Percentiles rank a stretch among this genome's conserved stretches.
Evolutionary conservation across 1,140 invertebrate species (phyloP).

Genomic region (Hesperophylax magnus): DNA sequence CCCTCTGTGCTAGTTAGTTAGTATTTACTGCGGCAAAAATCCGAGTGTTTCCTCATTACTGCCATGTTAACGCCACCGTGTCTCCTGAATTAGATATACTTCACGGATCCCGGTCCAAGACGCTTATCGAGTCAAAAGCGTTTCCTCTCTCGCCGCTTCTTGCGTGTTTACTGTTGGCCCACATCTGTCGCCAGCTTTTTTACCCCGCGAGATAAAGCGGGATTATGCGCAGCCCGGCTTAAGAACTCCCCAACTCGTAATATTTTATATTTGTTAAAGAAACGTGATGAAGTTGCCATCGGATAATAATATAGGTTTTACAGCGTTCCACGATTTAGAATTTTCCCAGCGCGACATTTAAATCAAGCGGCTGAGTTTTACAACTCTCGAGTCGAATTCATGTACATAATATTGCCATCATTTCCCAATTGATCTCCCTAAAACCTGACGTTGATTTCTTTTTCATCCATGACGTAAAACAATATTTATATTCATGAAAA

Average conservation of each 20-base stretch:
- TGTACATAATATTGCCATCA: too few relatives aligned
- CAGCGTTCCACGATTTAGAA: background rate
- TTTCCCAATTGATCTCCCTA: too few relatives aligned
- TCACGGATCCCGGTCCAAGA: background rate
- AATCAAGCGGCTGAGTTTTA: too few relatives aligned
- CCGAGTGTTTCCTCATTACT: constrained; percentile 14
- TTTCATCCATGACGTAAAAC: too few relatives aligned
- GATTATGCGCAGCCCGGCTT: background rate
- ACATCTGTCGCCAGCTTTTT: background rate
- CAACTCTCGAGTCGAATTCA: too few relatives aligned
- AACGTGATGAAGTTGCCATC: constrained; percentile 9
- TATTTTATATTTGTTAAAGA: background rate
- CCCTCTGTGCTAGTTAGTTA: too few relatives aligned
- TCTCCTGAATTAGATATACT: constrained; percentile 17
- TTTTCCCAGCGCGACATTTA: background rate
- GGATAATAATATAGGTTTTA: background rate
- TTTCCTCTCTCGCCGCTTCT: background rate
- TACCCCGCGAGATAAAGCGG: constrained; percentile 4
- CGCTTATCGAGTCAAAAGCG: constrained; percentile 1
- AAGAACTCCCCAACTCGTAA: background rate
- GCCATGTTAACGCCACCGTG: constrained; percentile 8
- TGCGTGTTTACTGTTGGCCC: constrained; percentile 7
- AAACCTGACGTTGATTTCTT: too few relatives aligned
- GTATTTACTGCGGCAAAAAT: constrained; percentile 4
- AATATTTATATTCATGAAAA: too few relatives aligned